phyloP scores from a whole-genome alignment of 2,797 vertebrate genomes.

The Mormyrops boulengeri region DNA sequence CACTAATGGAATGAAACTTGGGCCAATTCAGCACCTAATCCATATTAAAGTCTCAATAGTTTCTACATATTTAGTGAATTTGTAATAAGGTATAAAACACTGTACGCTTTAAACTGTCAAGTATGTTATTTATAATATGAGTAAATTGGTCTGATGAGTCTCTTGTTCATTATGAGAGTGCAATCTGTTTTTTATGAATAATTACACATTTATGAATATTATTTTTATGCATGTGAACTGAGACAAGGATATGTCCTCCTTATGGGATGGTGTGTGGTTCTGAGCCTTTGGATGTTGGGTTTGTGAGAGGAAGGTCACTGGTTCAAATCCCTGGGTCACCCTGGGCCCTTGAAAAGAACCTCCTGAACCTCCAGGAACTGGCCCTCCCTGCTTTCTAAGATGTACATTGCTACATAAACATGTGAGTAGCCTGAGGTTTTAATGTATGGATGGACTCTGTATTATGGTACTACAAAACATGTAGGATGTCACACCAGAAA shows the following conservation, averaged over 20 bases:
- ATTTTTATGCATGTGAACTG: not conserved
- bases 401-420: not conserved
- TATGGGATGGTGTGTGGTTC: not conserved
- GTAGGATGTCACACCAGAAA: not conserved
- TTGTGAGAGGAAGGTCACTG: not conserved
- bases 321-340: not conserved
- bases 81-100: not conserved
- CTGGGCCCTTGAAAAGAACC: not conserved
- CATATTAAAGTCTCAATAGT: constrained; percentile 12
- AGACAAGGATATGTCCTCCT: not conserved
- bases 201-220: not conserved
- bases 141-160: not conserved
- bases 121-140: not conserved
- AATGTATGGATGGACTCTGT: not conserved
- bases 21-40: constrained; percentile 1
- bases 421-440: not conserved
- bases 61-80: constrained; percentile 16
- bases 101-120: constrained; percentile 10
- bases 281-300: not conserved
- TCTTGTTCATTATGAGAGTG: not conserved
- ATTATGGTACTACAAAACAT: not conserved
- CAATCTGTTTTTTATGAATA: not conserved
- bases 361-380: not conserved
- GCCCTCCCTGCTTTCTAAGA: not conserved
- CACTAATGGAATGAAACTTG: constrained; percentile 6